Evolutionary conservation across 1,140 invertebrate species (phyloP).

Genomic region (Drosophila grimshawi): DNA sequence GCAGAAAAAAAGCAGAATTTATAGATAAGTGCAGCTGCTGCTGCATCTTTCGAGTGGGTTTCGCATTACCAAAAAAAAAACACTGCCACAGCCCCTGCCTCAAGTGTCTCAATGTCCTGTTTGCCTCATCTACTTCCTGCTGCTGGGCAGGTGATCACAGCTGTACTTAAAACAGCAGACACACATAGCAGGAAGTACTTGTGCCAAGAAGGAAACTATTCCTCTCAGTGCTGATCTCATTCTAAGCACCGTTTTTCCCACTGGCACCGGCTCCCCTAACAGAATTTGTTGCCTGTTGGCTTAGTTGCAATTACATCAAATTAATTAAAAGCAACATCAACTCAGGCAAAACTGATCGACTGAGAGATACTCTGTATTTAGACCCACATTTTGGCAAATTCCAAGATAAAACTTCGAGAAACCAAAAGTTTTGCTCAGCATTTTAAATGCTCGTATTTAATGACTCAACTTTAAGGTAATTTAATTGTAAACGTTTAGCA

Average conservation of each 20-base stretch:
- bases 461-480: no score
- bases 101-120: conserved; percentile 36
- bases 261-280: no score
- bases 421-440: no score
- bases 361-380: neutral
- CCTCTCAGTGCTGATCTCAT: conserved; percentile 25
- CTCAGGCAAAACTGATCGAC: neutral
- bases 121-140: conserved; percentile 32
- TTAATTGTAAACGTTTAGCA: no score
- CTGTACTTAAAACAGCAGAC: neutral
- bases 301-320: conserved; percentile 12
- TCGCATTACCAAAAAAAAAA: conserved; percentile 43
- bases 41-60: conserved; percentile 34
- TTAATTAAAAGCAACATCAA: conserved; percentile 2
- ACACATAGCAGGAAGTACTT: conserved; percentile 27
- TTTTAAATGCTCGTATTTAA: no score
- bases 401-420: no score
- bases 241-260: neutral
- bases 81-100: neutral
- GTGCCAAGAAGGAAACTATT: neutral
- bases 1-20: conserved; percentile 1
- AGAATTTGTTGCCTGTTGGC: neutral
- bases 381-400: no score
- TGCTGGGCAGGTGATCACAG: conserved; percentile 32
- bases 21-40: conserved; percentile 26